Evolutionary conservation across 2,888 invertebrate species (phyloP).

Genomic region (Pelosia muscerda): DNA sequence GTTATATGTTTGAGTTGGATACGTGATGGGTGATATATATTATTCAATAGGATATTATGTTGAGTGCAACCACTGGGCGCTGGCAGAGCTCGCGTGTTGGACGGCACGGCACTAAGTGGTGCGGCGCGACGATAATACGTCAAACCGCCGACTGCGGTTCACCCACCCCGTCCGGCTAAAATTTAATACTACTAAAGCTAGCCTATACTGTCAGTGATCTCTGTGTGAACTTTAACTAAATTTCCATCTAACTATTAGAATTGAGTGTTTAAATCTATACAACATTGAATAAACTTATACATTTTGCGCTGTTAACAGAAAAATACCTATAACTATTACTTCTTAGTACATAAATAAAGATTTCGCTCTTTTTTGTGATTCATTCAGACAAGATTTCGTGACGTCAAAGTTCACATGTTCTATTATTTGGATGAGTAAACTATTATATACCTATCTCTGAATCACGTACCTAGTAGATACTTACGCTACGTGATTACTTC

Average conservation of each 20-base stretch:
- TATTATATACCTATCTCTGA: background rate
- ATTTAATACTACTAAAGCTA: conserved; percentile 63
- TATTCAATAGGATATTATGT: conserved; percentile 8
- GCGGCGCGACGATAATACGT: conserved; percentile 74
- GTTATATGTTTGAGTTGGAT: conserved; percentile 46
- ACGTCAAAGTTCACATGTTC: background rate
- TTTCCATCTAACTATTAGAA: background rate
- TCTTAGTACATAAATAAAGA: too few relatives aligned
- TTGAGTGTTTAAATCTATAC: background rate
- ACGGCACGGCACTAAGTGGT: conserved; percentile 66
- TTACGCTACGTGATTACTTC: background rate
- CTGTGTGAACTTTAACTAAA: conserved; percentile 16
- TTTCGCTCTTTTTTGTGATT: background rate
- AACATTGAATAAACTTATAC: background rate
- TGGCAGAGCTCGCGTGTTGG: conserved; percentile 46
- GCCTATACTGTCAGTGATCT: conserved; percentile 27
- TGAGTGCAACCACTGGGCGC: conserved; percentile 7
- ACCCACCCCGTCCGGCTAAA: conserved; percentile 60
- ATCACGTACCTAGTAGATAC: background rate
- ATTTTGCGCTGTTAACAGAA: too few relatives aligned
- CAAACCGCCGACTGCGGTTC: conserved; percentile 73
- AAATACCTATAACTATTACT: too few relatives aligned
- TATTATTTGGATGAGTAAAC: background rate
- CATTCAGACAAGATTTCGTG: background rate
- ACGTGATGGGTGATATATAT: conserved; percentile 43